A percentile compares a stretch with the other conserved stretches of the same genome.
phyloP scores from a whole-genome alignment of 2,888 invertebrate genomes.

The Erebia epiphron region DNA sequence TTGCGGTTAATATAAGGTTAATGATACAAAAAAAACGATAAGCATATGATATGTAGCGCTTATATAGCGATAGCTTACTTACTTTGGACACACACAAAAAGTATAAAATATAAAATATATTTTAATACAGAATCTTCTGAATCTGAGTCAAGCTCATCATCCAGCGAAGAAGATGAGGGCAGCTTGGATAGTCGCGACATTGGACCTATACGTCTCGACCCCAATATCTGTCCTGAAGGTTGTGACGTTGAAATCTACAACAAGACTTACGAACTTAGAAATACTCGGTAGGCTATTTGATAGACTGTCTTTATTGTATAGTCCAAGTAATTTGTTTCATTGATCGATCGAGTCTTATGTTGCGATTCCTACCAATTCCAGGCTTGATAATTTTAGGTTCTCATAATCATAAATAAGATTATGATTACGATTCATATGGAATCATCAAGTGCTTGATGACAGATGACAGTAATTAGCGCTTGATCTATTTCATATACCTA shows the following conservation, averaged over 20 bases:
- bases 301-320: no score
- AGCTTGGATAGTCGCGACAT: constrained; percentile 86
- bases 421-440: no score
- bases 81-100: background rate
- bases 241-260: constrained; percentile 87
- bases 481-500: no score
- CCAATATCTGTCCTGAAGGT: constrained; percentile 87
- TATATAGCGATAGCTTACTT: no score
- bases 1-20: no score
- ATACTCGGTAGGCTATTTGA: constrained; percentile 72
- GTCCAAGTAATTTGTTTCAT: background rate
- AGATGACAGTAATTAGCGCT: no score
- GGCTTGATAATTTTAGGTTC: no score
- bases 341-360: background rate
- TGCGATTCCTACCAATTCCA: background rate
- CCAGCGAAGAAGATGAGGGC: constrained; percentile 83
- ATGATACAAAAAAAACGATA: no score
- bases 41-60: no score
- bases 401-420: no score
- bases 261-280: constrained; percentile 84
- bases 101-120: background rate
- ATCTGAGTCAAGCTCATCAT: constrained; percentile 80
- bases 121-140: constrained; percentile 61
- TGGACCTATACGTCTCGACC: constrained; percentile 86
- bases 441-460: no score